Evolutionary conservation across 1,140 invertebrate species (phyloP), one percentile per base, ranked within the genome.

Genomic region (Cyrtorhinus lividipennis): DNA sequence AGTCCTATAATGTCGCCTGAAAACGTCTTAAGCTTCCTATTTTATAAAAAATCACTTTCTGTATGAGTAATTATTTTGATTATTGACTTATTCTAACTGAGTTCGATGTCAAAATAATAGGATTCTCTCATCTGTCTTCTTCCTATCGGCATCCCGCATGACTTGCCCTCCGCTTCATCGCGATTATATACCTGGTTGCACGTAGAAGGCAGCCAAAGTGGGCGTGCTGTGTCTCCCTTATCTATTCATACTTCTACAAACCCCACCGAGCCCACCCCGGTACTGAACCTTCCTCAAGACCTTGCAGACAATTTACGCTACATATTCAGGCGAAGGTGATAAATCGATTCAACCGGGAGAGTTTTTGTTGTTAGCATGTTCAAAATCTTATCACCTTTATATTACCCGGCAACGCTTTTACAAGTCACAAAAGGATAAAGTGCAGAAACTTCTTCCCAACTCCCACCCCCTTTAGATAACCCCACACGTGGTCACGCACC

Each of bases 291-390:
- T 38, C 30, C 5, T 15, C 30, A n/a, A n/a, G 8, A 8, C 12
- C 48, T 20, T 53, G 10, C 48, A 53, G 48, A 53, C 48, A 53
- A 53, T 53, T 53, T 53, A 53, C 48, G 48, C 48, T 53, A 53
- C 48, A 53, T 53, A 53, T 53, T 53, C 48, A 53, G 12, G 12
- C 48, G 48, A 53, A n/a, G n/a, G 48, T 53, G 48, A 53, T 53
- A 53, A 53, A 53, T 53, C 20, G 48, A 53, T 22, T 13, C 10
- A 20, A 10, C 20, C 48, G 48, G 20, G 48, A 53, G 48, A 20
- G n/a, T n/a, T n/a, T n/a, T n/a, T n/a, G n/a, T n/a, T 20, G 10
- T 53, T 53, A 53, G 12, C 48, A 15, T 53, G 48, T 53, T 53
- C 12, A 53, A 53, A 53, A 53, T 53, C 48, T 53, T 53, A 53